phyloP scores from a whole-genome alignment of 2,797 vertebrate species.

The Trachurus trachurus region DNA sequence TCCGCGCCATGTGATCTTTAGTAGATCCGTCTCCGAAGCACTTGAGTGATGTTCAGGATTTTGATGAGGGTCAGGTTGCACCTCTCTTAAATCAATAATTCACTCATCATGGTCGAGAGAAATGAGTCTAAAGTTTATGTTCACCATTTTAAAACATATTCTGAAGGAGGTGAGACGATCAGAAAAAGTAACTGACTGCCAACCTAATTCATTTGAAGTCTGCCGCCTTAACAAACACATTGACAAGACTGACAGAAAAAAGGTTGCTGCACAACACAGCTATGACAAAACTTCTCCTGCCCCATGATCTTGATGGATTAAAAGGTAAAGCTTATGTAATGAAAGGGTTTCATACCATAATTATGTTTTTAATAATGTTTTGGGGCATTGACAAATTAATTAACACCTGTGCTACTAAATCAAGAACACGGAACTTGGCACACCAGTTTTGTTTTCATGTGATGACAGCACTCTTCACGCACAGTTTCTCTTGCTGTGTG shows the following conservation, averaged over 20 bases:
- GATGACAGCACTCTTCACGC: neutral
- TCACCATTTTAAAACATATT: slow-evolving; percentile 33
- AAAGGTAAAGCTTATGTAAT: neutral
- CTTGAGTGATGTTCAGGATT: slow-evolving; percentile 45
- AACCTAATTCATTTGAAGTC: slow-evolving; percentile 41
- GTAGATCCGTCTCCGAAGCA: slow-evolving; percentile 44
- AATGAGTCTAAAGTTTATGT: slow-evolving; percentile 46
- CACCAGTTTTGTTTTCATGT: slow-evolving; percentile 1
- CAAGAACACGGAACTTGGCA: neutral
- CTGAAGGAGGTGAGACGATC: slow-evolving; percentile 53
- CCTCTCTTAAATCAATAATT: slow-evolving; percentile 42
- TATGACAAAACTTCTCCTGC: slow-evolving; percentile 8
- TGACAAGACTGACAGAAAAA: slow-evolving; percentile 1
- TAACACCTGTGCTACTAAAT: slow-evolving; percentile 1
- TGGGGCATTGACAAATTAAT: neutral
- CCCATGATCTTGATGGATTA: neutral
- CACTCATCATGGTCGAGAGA: slow-evolving; percentile 18
- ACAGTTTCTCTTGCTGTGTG: neutral
- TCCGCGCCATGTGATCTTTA: slow-evolving; percentile 43
- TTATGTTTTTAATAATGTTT: too few species aligned
- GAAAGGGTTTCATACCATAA: neutral
- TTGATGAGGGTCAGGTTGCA: slow-evolving; percentile 61
- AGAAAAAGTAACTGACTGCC: slow-evolving; percentile 44
- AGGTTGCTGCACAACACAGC: neutral
- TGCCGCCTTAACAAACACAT: slow-evolving; percentile 32